Base-by-base conservation (phyloP, 2,113 vertebrate genomes). In the Boleophthalmus pectinirostris region DNA sequence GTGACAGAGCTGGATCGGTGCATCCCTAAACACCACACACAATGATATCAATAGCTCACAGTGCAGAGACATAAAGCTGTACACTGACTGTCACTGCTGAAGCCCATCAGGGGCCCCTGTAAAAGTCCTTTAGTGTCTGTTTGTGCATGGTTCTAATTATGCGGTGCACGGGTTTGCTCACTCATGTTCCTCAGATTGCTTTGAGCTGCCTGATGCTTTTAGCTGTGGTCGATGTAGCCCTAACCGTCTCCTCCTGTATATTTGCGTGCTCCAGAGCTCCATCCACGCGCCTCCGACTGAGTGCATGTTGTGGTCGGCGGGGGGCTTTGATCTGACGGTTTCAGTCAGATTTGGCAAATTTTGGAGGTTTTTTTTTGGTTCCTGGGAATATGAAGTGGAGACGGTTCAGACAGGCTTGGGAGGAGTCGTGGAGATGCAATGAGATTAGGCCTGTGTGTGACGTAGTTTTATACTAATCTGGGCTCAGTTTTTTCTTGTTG, bases 151-250 rank as follows among this genome's bases (percentile, higher is more conserved):
- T 87, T 88, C 88, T 85, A 86, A 89, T 90, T 88, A 84, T 86
- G 90, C 70, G 86, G 87, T 84, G 15, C 67, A 78, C 77, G 85
- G 87, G 81, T 87, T 83, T 84, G 82, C 84, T 79, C 61, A 80
- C 85, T 88, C 81, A 89, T 88, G 90, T 84, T 89, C 69, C 89
- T 88, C 84, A 74, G 84, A 87, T 87, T 83, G 70, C 88, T 89
- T 86, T 88, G 80, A 90, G 87, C 84, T 77, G 73, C 83, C 75
- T 83, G 83, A 85, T 90, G 81, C 89, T 91, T 88, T 89, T 87
- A 88, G 84, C 82, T 88, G 75, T 88, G 87, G 90, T 88, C 71
- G 82, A 25, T 67, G 66, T 72, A 68, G 73, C 69, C 80, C 66
- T 68, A 51, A 12, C 61, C 77, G 72, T 78, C 69, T 75, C 61